Percentiles rank a stretch among this genome's conserved stretches.
phyloP scores from a whole-genome alignment of 2,888 invertebrate genomes.

The Tenthredo amoena region DNA sequence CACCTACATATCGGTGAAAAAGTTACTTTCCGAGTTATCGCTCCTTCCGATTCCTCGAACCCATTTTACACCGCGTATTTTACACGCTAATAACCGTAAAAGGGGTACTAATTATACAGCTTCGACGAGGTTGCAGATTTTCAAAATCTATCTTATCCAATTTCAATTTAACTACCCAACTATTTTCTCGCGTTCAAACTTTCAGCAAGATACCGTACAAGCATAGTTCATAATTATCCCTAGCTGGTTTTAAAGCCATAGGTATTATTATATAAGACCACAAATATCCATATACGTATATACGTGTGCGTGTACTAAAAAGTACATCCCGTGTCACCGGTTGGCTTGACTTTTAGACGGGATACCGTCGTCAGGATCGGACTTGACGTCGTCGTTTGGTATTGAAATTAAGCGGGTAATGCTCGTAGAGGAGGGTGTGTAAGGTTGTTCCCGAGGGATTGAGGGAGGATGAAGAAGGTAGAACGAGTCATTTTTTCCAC shows the following conservation, averaged over 20 bases:
- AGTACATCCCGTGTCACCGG: background rate
- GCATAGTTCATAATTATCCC: too few relatives aligned
- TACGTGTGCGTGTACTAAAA: background rate
- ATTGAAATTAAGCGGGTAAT: constrained; percentile 42
- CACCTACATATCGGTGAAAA: background rate
- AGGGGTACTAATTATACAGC: background rate
- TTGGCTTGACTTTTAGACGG: background rate
- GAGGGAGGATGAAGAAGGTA: background rate
- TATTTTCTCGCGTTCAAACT: too few relatives aligned
- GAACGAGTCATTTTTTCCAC: constrained; percentile 20
- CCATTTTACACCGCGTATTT: background rate
- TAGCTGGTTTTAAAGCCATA: background rate
- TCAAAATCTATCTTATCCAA: too few relatives aligned
- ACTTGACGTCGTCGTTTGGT: constrained; percentile 9
- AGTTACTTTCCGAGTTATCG: background rate
- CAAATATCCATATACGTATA: background rate
- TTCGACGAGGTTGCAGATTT: too few relatives aligned
- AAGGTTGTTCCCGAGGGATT: background rate
- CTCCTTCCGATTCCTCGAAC: background rate
- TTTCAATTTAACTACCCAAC: too few relatives aligned
- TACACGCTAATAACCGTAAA: background rate
- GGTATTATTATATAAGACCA: background rate
- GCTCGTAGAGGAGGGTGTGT: background rate
- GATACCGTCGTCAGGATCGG: constrained; percentile 3
- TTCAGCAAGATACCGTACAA: too few relatives aligned